Base-by-base conservation (phyloP, 2,113 vertebrate genomes). In the Trochalopteron elliotii region DNA sequence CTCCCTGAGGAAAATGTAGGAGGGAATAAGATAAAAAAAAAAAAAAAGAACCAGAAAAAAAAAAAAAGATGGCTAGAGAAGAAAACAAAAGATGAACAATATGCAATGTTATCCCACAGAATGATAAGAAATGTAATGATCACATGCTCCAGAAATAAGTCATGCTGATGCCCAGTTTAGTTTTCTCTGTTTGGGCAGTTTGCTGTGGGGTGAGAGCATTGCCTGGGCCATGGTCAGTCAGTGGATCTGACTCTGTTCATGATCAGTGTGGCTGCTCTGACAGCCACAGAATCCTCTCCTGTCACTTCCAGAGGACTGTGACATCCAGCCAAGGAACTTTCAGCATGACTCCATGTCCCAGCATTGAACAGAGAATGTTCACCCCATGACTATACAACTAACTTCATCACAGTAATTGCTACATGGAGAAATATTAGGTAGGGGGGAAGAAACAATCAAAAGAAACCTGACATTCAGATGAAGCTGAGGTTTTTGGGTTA, bases 261-360 rank as follows among this genome's bases (percentile, higher is more conserved):
- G 9, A 12, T 4, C 50, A 39, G 10, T n/a, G 57, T 49, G 63
- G 18, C 56, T 78, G 21, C 25, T 15, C 56, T 50, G 49, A 40
- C 27, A 53, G 9, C 7, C 61, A 45, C 33, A 79, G 52, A 39
- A 18, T 16, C 44, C 74, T 5, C 60, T 44, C 0, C n/a, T 25
- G 35, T 37, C 37, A 33, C 16, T 31, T 53, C 52, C 53, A 80
- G 59, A 65, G 15, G 24, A 22, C 49, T 13, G 23, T 5, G 57
- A 75, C 53, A 31, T 2, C 3, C 4, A 79, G 69, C 37, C 76
- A 84, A 71, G 59, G 31, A 56, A 20, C 64, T 47, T 76, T 11
- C 45, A 77, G 19, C 53, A 65, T 1, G 5, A 50, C 24, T 40
- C 8, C 1, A 0, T 12, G 21, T n/a, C 50, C 30, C 44, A 61